A percentile compares a stretch with the other conserved stretches of the same genome.
Conservation (phyloP, 2,797 vertebrate species). For the Acestrorhynchus altus region DNA sequence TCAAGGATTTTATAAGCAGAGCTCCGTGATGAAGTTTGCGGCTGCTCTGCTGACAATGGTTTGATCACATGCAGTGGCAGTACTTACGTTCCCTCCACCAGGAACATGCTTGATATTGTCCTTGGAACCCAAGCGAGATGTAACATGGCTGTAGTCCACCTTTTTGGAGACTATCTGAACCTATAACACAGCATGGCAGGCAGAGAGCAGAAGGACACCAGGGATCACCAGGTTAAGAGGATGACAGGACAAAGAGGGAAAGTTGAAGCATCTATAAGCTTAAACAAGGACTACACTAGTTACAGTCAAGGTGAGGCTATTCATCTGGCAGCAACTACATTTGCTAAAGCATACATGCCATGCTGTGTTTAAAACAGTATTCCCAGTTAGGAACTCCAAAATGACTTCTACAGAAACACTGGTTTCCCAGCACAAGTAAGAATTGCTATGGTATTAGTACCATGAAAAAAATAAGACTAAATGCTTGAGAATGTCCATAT, state of each 20-base stretch:
- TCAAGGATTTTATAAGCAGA: neutral
- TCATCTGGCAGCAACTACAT: constrained; percentile 6
- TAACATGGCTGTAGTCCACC: constrained; percentile 98
- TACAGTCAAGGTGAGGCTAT: neutral
- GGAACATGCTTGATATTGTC: constrained; percentile 99
- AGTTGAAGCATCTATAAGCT: constrained; percentile 57
- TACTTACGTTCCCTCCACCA: constrained; percentile 99
- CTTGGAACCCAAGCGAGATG: constrained; percentile 99
- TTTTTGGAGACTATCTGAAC: constrained; percentile 99
- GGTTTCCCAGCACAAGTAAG: neutral
- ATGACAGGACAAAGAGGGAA: constrained; percentile 53
- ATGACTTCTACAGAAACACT: neutral
- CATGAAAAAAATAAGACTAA: neutral
- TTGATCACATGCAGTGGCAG: constrained; percentile 46
- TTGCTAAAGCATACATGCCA: constrained; percentile 34
- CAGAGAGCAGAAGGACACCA: constrained; percentile 68
- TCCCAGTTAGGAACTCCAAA: constrained; percentile 9
- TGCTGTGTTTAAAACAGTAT: constrained; percentile 34
- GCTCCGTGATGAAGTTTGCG: neutral
- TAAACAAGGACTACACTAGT: neutral
- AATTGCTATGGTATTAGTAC: constrained; percentile 5
- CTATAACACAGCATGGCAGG: constrained; percentile 89
- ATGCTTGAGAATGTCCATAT: constrained; percentile 13
- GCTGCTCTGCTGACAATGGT: constrained; percentile 3
- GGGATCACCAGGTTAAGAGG: constrained; percentile 56